Conservation (phyloP, 2,113 vertebrate genomes). For the Gymnarchus niloticus region DNA sequence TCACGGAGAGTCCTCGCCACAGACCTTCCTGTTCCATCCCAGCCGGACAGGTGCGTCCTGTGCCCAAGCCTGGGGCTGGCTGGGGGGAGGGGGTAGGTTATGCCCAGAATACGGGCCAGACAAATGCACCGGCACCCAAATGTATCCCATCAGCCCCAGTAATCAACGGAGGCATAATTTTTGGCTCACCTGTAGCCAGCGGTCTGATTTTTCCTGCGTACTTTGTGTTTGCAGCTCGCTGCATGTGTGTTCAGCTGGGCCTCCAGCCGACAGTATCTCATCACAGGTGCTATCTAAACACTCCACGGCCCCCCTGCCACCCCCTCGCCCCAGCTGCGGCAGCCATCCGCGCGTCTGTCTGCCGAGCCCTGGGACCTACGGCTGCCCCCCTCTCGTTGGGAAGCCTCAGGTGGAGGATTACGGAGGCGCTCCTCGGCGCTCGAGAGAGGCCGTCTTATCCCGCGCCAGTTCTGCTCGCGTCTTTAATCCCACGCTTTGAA, state of each 20-base stretch:
- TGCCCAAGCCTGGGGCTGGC: no score
- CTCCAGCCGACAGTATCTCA: not conserved
- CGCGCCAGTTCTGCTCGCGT: not conserved
- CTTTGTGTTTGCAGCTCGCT: no score
- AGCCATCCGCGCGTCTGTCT: no score
- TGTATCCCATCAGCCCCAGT: not conserved
- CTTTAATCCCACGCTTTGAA: slow-evolving; percentile 19
- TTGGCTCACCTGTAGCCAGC: no score
- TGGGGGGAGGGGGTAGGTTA: not conserved
- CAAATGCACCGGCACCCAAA: no score
- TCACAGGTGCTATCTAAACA: not conserved
- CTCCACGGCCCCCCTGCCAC: not conserved
- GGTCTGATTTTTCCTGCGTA: no score
- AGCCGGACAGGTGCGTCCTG: not conserved
- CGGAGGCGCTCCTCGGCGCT: not conserved
- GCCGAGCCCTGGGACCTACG: no score
- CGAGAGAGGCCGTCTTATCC: not conserved
- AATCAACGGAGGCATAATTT: not conserved
- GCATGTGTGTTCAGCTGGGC: not conserved
- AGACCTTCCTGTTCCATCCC: not conserved
- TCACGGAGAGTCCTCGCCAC: slow-evolving; percentile 16
- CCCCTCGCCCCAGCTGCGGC: no score
- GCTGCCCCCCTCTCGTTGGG: not conserved
- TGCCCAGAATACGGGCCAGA: no score
- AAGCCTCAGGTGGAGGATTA: not conserved